These are phyloP conservation scores for Megastigmus dorsalis DNA, from an alignment of 2,888 invertebrate species.

Conservation along the genomic window DNA sequence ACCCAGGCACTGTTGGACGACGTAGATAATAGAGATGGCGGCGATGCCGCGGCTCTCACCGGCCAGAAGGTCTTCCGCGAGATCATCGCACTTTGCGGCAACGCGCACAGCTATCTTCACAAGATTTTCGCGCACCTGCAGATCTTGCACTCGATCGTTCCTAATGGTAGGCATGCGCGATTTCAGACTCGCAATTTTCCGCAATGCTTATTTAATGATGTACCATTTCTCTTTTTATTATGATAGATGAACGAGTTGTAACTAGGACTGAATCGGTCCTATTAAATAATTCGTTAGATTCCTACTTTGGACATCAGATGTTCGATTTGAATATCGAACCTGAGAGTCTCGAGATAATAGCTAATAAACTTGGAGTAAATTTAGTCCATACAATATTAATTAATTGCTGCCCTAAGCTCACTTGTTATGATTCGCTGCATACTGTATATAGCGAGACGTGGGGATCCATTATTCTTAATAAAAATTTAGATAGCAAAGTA, in stretches of 20 bases:
- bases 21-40: constrained; percentile 1
- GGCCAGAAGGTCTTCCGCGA: constrained; percentile 58
- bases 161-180: constrained; percentile 57
- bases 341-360: constrained; percentile 81
- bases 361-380: constrained; percentile 83
- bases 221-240: constrained; percentile 37
- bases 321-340: constrained; percentile 82
- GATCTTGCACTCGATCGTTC: constrained; percentile 63
- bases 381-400: constrained; percentile 83
- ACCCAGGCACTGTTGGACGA: constrained; percentile 9
- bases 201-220: background rate
- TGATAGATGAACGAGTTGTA: constrained; percentile 54
- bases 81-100: constrained; percentile 58
- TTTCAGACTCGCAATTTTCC: too few species aligned
- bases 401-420: constrained; percentile 83
- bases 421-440: constrained; percentile 58
- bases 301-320: constrained; percentile 74
- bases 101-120: constrained; percentile 60
- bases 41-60: constrained; percentile 13
- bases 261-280: constrained; percentile 51
- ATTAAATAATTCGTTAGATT: constrained; percentile 61
- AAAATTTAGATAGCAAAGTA: constrained; percentile 62
- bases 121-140: constrained; percentile 62
- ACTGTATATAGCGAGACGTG: constrained; percentile 52
- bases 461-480: constrained; percentile 68